Evolutionary conservation across 2,113 vertebrate species (phyloP).

Genomic region (Acanthisitta chloris): DNA sequence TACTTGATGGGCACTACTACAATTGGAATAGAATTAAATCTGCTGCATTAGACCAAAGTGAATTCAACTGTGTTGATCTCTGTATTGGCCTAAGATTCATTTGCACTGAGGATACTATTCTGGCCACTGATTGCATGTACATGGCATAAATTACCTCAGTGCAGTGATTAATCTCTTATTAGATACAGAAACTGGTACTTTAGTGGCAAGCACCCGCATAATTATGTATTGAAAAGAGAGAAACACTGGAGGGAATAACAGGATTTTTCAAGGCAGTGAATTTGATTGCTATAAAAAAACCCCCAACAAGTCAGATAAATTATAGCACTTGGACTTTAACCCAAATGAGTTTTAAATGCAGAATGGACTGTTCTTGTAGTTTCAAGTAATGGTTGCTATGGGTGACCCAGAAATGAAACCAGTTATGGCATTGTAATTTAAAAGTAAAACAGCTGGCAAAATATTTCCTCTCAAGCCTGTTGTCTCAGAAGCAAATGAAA

Average conservation of each 20-base stretch:
- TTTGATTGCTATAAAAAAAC: not conserved
- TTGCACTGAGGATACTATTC: not conserved
- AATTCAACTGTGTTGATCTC: not conserved
- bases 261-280: not conserved
- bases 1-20: not conserved
- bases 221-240: not conserved
- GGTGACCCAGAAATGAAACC: slow-evolving; percentile 74
- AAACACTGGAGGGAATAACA: not conserved
- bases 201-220: not conserved
- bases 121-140: not conserved
- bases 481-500: slow-evolving; percentile 76
- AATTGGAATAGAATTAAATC: not conserved
- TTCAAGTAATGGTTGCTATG: slow-evolving; percentile 70
- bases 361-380: not conserved
- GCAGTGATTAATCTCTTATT: not conserved
- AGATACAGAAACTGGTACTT: not conserved
- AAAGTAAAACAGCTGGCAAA: slow-evolving; percentile 77
- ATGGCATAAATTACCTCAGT: not conserved
- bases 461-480: slow-evolving; percentile 65
- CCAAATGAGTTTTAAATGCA: slow-evolving; percentile 36
- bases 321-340: slow-evolving; percentile 33
- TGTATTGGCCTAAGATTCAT: not conserved
- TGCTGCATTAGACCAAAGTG: not conserved
- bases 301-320: not conserved
- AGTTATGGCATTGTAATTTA: slow-evolving; percentile 74